These are phyloP conservation scores for Rattus norvegicus DNA, from an alignment of 2,113 vertebrate genomes.

Conservation along the genomic window DNA sequence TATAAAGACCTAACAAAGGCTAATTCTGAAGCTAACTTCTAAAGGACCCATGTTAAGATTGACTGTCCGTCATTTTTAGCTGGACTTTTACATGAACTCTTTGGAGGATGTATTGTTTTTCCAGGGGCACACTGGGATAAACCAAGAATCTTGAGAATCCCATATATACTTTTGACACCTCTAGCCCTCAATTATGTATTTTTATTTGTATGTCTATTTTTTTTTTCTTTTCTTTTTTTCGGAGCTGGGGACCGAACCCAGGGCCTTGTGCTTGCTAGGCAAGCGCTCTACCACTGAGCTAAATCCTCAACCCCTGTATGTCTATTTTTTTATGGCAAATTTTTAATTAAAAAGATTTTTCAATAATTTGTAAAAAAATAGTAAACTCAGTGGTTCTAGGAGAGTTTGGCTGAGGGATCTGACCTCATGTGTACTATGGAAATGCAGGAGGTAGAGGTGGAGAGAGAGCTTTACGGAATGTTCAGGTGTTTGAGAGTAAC, in stretches of 20 bases:
- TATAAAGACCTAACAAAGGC: not conserved
- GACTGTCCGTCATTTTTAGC: not conserved
- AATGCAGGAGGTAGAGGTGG: not conserved
- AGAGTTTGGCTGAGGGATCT: not conserved
- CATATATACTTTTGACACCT: not conserved
- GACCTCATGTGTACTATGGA: not conserved
- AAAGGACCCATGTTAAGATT: not conserved
- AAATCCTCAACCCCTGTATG: too few relatives aligned
- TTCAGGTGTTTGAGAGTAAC: not conserved
- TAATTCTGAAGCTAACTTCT: constrained; percentile 50
- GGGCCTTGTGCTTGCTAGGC: too few relatives aligned
- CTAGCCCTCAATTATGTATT: not conserved
- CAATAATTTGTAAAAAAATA: constrained; percentile 18
- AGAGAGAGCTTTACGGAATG: not conserved
- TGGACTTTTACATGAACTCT: constrained; percentile 28
- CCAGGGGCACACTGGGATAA: not conserved
- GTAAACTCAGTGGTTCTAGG: not conserved
- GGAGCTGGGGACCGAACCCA: too few relatives aligned
- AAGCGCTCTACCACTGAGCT: too few relatives aligned
- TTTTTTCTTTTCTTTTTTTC: too few relatives aligned
- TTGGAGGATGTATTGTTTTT: not conserved
- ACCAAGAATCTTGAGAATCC: not conserved
- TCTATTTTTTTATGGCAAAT: not conserved
- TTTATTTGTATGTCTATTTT: constrained; percentile 10
- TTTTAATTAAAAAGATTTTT: constrained; percentile 39